Percentiles rank a stretch among this genome's conserved stretches.
Conservation (phyloP, 2,113 vertebrate species). For the Coturnix japonica region DNA sequence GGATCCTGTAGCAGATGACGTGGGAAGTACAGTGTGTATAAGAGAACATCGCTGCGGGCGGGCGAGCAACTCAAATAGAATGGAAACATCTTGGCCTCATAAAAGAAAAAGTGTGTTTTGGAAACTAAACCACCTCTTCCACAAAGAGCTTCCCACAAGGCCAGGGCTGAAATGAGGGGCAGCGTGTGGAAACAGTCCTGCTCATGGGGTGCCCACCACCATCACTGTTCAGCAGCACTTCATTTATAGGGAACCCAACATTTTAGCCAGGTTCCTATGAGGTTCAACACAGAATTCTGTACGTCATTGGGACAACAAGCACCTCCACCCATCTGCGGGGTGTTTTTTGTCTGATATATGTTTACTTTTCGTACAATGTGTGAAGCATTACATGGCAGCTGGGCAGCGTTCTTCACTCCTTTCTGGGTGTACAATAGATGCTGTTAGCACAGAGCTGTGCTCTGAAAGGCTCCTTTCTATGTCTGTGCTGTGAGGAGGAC, state of each 20-base stretch:
- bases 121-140: neutral
- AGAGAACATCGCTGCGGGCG: neutral
- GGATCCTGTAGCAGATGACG: neutral
- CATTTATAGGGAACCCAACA: accelerated
- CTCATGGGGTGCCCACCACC: neutral
- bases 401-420: neutral
- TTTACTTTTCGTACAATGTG: neutral
- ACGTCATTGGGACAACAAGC: neutral
- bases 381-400: accelerated
- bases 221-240: neutral
- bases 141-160: neutral
- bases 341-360: neutral
- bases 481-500: accelerated
- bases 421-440: neutral
- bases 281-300: neutral
- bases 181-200: neutral
- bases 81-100: constrained; percentile 22
- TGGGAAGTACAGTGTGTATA: neutral
- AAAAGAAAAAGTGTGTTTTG: constrained; percentile 16
- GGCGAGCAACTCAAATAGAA: neutral
- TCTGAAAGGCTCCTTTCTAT: neutral
- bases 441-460: neutral
- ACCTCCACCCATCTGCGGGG: neutral
- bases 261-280: neutral
- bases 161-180: neutral